Evolutionary conservation across 92 coral and sea anemone species (phyloP).

Genomic region (Phenganax stokvisi): DNA sequence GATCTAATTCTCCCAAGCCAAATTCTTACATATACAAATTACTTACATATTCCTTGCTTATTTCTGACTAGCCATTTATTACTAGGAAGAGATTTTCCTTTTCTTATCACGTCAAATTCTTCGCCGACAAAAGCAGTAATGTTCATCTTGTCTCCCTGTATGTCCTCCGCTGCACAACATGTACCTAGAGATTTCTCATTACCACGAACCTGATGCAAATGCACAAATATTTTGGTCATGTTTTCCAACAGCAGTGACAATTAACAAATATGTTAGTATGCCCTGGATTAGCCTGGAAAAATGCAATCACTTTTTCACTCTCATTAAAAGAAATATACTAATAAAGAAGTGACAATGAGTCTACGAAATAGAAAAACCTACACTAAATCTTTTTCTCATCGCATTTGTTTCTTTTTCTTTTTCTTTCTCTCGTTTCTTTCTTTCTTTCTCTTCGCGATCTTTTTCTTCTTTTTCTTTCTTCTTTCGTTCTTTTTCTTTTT

Average conservation of each 20-base stretch:
- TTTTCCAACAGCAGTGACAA: not conserved
- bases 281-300: too few relatives aligned
- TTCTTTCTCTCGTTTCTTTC: slow-evolving; percentile 23
- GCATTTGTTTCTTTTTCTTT: not conserved
- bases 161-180: slow-evolving; percentile 22
- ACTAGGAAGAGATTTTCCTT: slow-evolving; percentile 17
- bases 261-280: not conserved
- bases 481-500: slow-evolving; percentile 32
- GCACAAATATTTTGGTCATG: not conserved
- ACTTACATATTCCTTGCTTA: slow-evolving; percentile 68
- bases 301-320: too few relatives aligned
- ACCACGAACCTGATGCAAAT: slow-evolving; percentile 13
- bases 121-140: slow-evolving; percentile 28
- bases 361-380: slow-evolving; percentile 4
- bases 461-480: slow-evolving; percentile 27
- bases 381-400: slow-evolving; percentile 30
- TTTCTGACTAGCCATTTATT: slow-evolving; percentile 71
- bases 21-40: not conserved
- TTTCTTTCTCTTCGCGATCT: slow-evolving; percentile 19
- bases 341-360: not conserved
- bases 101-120: slow-evolving; percentile 25
- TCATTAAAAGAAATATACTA: not conserved
- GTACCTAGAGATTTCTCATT: slow-evolving; percentile 14
- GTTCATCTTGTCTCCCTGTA: slow-evolving; percentile 30
- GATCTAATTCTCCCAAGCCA: not conserved